These are phyloP conservation scores for Heterocephalus glaber DNA, from an alignment of 2,113 vertebrate species.

Conservation along the genomic window DNA sequence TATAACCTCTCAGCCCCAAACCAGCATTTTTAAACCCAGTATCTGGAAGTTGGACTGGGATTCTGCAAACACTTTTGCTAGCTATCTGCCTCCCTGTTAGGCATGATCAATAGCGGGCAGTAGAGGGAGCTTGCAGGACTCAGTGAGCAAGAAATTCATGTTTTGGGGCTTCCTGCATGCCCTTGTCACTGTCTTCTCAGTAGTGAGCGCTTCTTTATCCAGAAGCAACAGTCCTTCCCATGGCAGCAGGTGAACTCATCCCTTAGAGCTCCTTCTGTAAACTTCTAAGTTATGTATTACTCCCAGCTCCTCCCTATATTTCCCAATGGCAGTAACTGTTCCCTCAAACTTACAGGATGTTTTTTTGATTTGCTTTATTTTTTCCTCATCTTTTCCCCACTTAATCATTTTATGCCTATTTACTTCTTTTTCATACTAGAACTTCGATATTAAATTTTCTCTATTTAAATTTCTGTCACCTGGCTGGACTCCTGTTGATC, in stretches of 20 bases:
- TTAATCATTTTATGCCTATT: not conserved
- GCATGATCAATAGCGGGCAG: accelerated
- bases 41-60: not conserved
- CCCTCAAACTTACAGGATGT: not conserved
- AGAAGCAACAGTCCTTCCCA: not conserved
- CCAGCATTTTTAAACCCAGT: not conserved
- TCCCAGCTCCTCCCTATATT: not conserved
- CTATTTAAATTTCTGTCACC: not conserved
- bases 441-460: not conserved
- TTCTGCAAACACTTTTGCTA: not conserved
- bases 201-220: not conserved
- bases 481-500: not conserved
- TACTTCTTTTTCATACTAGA: not conserved
- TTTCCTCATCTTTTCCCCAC: not conserved
- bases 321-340: not conserved
- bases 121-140: not conserved
- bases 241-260: not conserved
- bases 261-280: not conserved
- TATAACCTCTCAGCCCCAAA: not conserved
- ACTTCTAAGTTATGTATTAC: not conserved
- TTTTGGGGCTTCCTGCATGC: not conserved
- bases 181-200: not conserved
- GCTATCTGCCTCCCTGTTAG: not conserved
- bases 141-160: not conserved
- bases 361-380: not conserved